A percentile compares a stretch with the other conserved stretches of the same genome.
Evolutionary conservation across 2,797 vertebrate species (phyloP).

Genomic region (Malacoraja senta): DNA sequence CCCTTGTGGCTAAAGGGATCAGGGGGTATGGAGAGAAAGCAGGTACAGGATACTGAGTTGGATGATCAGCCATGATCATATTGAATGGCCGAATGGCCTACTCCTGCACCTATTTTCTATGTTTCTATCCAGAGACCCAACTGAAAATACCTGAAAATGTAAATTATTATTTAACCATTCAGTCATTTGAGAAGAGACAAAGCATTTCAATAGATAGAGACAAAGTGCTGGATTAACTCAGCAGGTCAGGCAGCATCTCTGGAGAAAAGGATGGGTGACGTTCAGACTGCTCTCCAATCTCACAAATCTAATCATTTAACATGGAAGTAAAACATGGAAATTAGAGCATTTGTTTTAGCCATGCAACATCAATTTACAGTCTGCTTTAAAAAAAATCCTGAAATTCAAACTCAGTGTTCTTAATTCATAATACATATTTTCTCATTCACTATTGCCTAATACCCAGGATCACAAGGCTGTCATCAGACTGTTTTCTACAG

Average conservation of each 20-base stretch:
- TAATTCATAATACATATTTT: neutral
- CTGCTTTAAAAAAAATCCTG: neutral
- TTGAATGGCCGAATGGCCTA: too few species aligned
- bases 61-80: too few species aligned
- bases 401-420: neutral
- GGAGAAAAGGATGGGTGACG: too few species aligned
- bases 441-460: neutral
- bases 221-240: too few species aligned
- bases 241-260: too few species aligned
- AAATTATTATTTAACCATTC: neutral
- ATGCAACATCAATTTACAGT: neutral
- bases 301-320: neutral
- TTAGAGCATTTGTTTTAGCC: neutral
- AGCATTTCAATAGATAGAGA: neutral
- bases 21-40: too few species aligned
- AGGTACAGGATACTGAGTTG: too few species aligned
- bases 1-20: too few species aligned
- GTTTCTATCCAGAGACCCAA: neutral
- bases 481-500: neutral
- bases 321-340: neutral
- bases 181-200: neutral
- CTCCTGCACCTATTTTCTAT: too few species aligned
- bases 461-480: neutral
- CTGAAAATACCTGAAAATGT: neutral
- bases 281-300: neutral